Percentiles rank a stretch among this genome's conserved stretches.
These are phyloP conservation scores for Schizotus pectinicornis DNA, from an alignment of 2,888 invertebrate genomes.

Conservation along the genomic window DNA sequence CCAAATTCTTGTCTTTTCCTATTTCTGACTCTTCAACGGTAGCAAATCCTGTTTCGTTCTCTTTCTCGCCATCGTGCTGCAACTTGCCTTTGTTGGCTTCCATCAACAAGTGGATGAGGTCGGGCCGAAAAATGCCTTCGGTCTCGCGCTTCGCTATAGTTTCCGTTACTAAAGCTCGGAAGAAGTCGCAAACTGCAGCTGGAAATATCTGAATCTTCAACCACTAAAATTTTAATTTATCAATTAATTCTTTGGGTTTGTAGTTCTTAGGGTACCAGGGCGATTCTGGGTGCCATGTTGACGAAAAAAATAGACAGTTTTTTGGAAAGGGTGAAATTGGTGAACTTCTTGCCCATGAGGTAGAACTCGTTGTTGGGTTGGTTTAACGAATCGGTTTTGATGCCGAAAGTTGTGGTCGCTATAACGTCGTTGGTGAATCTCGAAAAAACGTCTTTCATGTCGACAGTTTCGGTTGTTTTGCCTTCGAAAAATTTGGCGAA, in stretches of 20 bases:
- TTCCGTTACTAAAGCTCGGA: constrained; percentile 55
- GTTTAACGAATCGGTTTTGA: constrained; percentile 63
- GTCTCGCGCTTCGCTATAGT: constrained; percentile 50
- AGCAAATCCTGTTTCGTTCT: constrained; percentile 24
- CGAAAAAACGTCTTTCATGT: constrained; percentile 55
- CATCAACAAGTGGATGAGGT: constrained; percentile 64
- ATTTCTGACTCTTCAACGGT: constrained; percentile 44
- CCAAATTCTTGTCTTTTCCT: constrained; percentile 13
- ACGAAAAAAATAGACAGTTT: too few relatives aligned
- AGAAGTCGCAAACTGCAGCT: constrained; percentile 51
- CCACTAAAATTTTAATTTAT: neutral
- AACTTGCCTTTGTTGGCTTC: constrained; percentile 57
- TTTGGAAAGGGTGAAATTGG: too few relatives aligned
- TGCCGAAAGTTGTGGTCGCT: constrained; percentile 65
- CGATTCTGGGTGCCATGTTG: too few relatives aligned
- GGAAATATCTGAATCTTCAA: constrained; percentile 50
- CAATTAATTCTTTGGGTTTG: too few relatives aligned
- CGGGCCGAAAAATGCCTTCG: constrained; percentile 60
- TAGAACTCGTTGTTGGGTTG: constrained; percentile 57
- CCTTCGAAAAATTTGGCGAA: constrained; percentile 39
- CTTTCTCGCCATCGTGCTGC: constrained; percentile 37
- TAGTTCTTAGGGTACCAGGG: too few relatives aligned
- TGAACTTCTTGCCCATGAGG: too few relatives aligned
- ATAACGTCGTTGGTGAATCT: constrained; percentile 67
- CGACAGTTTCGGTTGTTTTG: constrained; percentile 37